Evolutionary conservation across 2,888 invertebrate genomes (phyloP).

Genomic region (Koerneria pararmatus): DNA sequence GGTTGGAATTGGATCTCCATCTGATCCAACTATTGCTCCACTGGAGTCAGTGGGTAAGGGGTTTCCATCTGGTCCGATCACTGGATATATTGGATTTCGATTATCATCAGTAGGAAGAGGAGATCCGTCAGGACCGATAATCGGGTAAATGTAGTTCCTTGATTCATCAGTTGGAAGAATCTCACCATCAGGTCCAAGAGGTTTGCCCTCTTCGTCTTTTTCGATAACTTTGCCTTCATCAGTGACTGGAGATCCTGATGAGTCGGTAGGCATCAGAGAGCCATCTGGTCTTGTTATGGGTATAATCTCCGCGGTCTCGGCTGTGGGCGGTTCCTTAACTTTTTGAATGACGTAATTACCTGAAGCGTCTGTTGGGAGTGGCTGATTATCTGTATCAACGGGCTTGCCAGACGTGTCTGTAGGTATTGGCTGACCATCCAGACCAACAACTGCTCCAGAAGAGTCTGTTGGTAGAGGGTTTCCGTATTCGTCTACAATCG

Average conservation of each 20-base stretch:
- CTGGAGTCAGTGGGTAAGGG: constrained; percentile 31
- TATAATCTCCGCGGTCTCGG: constrained; percentile 16
- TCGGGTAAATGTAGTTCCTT: constrained; percentile 27
- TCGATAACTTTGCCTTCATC: constrained; percentile 28
- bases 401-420: constrained; percentile 38
- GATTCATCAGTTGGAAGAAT: constrained; percentile 29
- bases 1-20: constrained; percentile 32
- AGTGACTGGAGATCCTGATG: constrained; percentile 26
- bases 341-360: constrained; percentile 34
- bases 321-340: constrained; percentile 25
- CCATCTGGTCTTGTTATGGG: constrained; percentile 33
- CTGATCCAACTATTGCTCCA: constrained; percentile 31
- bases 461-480: constrained; percentile 32
- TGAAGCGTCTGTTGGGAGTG: constrained; percentile 19
- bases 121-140: constrained; percentile 34
- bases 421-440: constrained; percentile 34
- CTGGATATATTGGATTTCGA: constrained; percentile 22
- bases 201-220: constrained; percentile 33
- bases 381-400: constrained; percentile 24
- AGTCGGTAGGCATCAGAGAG: constrained; percentile 33
- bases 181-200: constrained; percentile 12
- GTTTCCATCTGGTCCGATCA: constrained; percentile 27
- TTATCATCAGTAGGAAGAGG: constrained; percentile 32
- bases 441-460: constrained; percentile 29
- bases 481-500: constrained; percentile 24